A percentile compares a stretch with the other conserved stretches of the same genome.
These are phyloP conservation scores for Trinectes maculatus DNA, from an alignment of 2,113 vertebrate genomes.

Conservation along the genomic window DNA sequence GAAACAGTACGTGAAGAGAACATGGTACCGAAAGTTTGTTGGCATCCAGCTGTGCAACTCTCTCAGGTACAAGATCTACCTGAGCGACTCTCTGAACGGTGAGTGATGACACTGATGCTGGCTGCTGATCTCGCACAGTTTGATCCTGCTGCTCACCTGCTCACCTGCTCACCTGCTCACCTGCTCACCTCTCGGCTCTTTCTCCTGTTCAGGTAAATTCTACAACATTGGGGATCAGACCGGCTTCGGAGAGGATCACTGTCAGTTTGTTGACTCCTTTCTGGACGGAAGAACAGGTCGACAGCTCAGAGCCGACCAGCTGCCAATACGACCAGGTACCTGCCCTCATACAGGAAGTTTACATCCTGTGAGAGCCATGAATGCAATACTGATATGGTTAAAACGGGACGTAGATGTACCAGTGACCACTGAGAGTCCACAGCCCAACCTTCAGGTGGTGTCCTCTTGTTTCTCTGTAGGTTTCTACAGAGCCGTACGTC, in stretches of 20 bases:
- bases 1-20: slow-evolving; percentile 94
- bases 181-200: background rate
- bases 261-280: slow-evolving; percentile 98
- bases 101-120: slow-evolving; percentile 49
- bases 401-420: too few species aligned
- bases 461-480: slow-evolving; percentile 70
- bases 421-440: too few species aligned
- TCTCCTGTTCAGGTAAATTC: slow-evolving; percentile 86
- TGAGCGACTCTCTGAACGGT: slow-evolving; percentile 94
- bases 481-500: slow-evolving; percentile 91
- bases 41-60: slow-evolving; percentile 97
- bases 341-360: background rate
- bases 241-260: slow-evolving; percentile 96
- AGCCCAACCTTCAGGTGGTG: too few species aligned
- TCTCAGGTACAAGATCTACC: slow-evolving; percentile 97
- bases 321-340: slow-evolving; percentile 86
- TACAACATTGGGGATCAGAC: slow-evolving; percentile 96
- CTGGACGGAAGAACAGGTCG: slow-evolving; percentile 92
- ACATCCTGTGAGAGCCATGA: too few species aligned
- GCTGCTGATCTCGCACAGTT: too few species aligned
- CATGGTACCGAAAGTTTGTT: slow-evolving; percentile 98
- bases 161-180: background rate
- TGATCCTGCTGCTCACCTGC: too few species aligned
- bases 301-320: slow-evolving; percentile 85
- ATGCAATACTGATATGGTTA: too few species aligned